Percentiles rank a stretch among this genome's conserved stretches.
Evolutionary conservation across 2,888 invertebrate species (phyloP).

Genomic region (Diploptera punctata): DNA sequence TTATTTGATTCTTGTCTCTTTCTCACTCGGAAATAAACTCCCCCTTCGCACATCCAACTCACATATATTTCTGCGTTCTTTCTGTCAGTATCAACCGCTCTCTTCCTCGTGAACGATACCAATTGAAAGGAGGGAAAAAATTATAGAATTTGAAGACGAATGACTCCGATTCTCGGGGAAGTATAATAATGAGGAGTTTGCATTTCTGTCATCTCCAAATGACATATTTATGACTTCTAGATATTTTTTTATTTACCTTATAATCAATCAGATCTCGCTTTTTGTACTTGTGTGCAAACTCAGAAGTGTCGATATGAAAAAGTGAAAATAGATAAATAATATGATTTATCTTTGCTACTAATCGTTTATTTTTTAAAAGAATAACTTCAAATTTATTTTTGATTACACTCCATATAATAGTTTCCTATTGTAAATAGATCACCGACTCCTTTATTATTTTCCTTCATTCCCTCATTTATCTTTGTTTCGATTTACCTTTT

Average conservation of each 20-base stretch:
- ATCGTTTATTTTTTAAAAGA: too few species aligned
- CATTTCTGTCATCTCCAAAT: background rate
- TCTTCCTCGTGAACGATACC: background rate
- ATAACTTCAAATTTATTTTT: too few species aligned
- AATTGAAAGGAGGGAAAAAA: background rate
- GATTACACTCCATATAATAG: too few species aligned
- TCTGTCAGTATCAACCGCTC: background rate
- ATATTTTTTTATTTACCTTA: background rate
- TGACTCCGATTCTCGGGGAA: background rate
- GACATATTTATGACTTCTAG: background rate
- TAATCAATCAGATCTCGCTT: background rate
- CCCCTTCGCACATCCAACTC: background rate
- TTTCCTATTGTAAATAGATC: too few species aligned
- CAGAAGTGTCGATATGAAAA: too few species aligned
- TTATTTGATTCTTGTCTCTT: background rate
- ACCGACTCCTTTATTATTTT: too few species aligned
- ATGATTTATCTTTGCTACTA: too few species aligned
- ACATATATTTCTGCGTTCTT: background rate
- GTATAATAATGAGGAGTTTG: background rate
- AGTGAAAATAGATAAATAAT: too few species aligned
- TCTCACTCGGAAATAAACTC: background rate
- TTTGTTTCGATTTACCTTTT: too few species aligned
- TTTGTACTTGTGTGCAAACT: too few species aligned
- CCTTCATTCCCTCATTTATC: too few species aligned
- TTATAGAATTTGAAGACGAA: background rate